These are phyloP conservation scores for Clarias platycephalus DNA, from an alignment of 2,797 vertebrate species.

Conservation along the genomic window DNA sequence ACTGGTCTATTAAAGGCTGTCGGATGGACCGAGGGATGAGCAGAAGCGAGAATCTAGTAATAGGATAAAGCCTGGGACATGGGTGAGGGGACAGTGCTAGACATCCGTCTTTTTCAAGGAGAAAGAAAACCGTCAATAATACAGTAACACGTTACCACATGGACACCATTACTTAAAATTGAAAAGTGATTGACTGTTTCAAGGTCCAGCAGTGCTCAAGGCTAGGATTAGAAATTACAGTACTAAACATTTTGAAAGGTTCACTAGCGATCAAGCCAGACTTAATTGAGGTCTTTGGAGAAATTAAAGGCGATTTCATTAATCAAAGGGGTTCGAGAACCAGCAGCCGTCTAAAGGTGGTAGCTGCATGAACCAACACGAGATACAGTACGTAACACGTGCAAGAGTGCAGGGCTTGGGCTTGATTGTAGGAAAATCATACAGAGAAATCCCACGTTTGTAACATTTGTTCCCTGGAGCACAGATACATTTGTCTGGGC, in stretches of 20 bases:
- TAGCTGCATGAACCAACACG: conserved; percentile 34
- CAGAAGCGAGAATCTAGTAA: conserved; percentile 30
- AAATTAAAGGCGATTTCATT: not conserved
- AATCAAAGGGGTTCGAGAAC: conserved; percentile 13
- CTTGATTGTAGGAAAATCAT: not conserved
- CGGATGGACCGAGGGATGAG: conserved; percentile 36
- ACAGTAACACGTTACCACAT: not conserved
- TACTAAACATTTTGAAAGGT: not conserved
- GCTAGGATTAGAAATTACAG: not conserved
- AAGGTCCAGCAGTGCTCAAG: not conserved
- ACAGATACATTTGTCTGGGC: not conserved
- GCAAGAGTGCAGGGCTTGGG: not conserved
- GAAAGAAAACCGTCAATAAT: conserved; percentile 3
- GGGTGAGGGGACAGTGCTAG: not conserved
- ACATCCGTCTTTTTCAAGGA: conserved; percentile 20
- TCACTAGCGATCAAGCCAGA: not conserved
- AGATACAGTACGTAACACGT: conserved; percentile 20
- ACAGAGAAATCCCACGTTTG: not conserved
- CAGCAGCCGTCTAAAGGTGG: conserved; percentile 38
- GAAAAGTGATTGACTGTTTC: not conserved
- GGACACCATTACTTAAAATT: not conserved
- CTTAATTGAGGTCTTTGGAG: not conserved
- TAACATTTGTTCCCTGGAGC: not conserved
- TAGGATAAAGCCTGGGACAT: conserved; percentile 28
- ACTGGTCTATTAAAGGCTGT: conserved; percentile 36